A percentile compares a stretch with the other conserved stretches of the same genome.
Evolutionary conservation across 1,140 invertebrate species (phyloP).

Genomic region (Drosophila melanogaster): Release_6_plus_ISO1_MT NT_033777.3:27292001-27292500

Average conservation of each 20-base stretch:
- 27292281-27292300: constrained; percentile 50
- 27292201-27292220: constrained; percentile 75
- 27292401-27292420: constrained; percentile 46
- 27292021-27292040: constrained; percentile 25
- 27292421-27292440: constrained; percentile 12
- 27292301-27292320: constrained; percentile 37
- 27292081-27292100: constrained; percentile 32
- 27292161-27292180: constrained; percentile 40
- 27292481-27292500: constrained; percentile 50
- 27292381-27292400: constrained; percentile 15
- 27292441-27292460: background rate
- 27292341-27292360: constrained; percentile 17
- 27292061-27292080: constrained; percentile 23
- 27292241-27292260: constrained; percentile 23
- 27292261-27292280: constrained; percentile 19
- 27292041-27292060: constrained; percentile 20
- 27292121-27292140: constrained; percentile 28
- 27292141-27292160: constrained; percentile 8
- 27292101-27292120: constrained; percentile 30
- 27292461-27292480: constrained; percentile 3
- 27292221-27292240: constrained; percentile 76
- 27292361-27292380: constrained; percentile 42
- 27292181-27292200: constrained; percentile 69
- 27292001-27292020: constrained; percentile 16
- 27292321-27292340: constrained; percentile 3